A percentile compares a stretch with the other conserved stretches of the same genome.
Evolutionary conservation across 2,888 invertebrate genomes (phyloP).

Genomic region (Osedax fenrisi): DNA sequence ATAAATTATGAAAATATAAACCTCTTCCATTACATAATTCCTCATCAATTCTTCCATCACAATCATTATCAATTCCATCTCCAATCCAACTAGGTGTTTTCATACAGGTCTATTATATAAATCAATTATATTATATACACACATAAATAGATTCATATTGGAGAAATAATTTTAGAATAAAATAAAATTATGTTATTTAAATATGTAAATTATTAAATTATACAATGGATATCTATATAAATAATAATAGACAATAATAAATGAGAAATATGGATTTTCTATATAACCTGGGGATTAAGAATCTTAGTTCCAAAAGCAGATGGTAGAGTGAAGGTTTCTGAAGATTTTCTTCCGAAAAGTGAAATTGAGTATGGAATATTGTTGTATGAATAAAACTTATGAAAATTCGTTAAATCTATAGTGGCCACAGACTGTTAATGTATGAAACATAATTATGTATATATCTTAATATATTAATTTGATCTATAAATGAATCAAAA

Average conservation of each 20-base stretch:
- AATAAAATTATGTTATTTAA: too few relatives aligned
- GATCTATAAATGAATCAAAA: too few relatives aligned
- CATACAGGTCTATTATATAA: background rate
- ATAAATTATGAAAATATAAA: background rate
- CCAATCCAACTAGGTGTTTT: background rate
- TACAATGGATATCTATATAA: background rate
- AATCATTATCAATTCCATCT: background rate
- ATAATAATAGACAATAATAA: background rate
- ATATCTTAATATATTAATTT: too few relatives aligned
- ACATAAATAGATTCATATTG: background rate
- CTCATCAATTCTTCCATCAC: background rate
- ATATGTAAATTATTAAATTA: too few relatives aligned
- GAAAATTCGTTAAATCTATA: background rate
- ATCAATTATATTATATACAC: too few relatives aligned
- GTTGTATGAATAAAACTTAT: background rate
- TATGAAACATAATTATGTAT: too few relatives aligned
- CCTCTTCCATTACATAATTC: background rate
- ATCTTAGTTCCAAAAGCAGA: background rate
- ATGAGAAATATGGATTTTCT: background rate
- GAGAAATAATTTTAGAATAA: background rate
- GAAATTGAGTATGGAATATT: background rate
- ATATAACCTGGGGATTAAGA: background rate
- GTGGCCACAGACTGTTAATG: background rate
- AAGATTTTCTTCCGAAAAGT: background rate
- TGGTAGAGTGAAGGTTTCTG: background rate